A percentile compares a stretch with the other conserved stretches of the same genome.
phyloP scores from a whole-genome alignment of 2,888 invertebrate genomes.

The Carpatolechia fugitivella region DNA sequence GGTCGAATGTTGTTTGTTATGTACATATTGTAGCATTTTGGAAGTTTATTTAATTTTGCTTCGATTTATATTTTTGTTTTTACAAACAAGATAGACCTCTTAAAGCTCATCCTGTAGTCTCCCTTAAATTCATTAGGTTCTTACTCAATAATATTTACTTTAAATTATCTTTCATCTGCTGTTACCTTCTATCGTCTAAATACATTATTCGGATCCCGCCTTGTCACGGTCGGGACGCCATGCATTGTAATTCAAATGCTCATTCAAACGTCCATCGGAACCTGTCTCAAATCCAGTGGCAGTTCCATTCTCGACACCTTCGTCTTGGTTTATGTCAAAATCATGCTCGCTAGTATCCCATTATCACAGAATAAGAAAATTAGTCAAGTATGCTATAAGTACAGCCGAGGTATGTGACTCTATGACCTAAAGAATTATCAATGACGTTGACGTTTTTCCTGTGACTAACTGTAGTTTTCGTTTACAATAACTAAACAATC shows the following conservation, averaged over 20 bases:
- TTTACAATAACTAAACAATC: neutral
- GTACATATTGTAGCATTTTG: too few relatives aligned
- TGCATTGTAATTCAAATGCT: slow-evolving; percentile 71
- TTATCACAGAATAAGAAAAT: slow-evolving; percentile 5
- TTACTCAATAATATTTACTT: neutral
- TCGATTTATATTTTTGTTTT: too few relatives aligned
- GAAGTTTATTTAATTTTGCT: too few relatives aligned
- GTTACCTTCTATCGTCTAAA: slow-evolving; percentile 47
- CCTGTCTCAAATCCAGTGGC: slow-evolving; percentile 63
- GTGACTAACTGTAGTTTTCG: neutral
- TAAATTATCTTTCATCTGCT: slow-evolving; percentile 26
- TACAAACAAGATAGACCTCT: too few relatives aligned
- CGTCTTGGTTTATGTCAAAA: slow-evolving; percentile 31
- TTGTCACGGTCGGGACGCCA: slow-evolving; percentile 65
- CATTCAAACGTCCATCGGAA: slow-evolving; percentile 63
- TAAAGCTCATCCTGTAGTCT: too few relatives aligned
- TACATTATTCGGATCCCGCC: slow-evolving; percentile 48
- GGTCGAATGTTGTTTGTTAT: too few relatives aligned
- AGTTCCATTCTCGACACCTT: slow-evolving; percentile 70
- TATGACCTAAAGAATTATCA: slow-evolving; percentile 1
- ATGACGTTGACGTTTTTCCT: neutral
- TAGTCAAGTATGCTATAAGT: neutral
- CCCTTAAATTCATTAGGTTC: too few relatives aligned
- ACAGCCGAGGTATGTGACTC: neutral
- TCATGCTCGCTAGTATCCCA: neutral